phyloP scores from a whole-genome alignment of 2,797 vertebrate genomes.

The Synaphobranchus kaupii region DNA sequence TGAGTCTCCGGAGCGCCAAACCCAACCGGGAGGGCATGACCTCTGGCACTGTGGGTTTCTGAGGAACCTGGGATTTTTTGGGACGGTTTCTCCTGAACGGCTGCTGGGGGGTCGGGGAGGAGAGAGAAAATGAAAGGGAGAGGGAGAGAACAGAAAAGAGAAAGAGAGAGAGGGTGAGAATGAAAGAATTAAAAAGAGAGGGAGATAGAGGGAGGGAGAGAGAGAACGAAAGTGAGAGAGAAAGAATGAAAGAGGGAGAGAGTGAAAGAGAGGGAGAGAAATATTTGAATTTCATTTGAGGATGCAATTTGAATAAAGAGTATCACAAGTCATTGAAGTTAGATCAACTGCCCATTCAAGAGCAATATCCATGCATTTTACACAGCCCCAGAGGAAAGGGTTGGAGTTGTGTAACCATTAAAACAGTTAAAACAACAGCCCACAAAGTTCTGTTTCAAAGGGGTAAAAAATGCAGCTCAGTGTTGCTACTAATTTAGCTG shows the following conservation, averaged over 20 bases:
- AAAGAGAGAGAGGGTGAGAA: not conserved
- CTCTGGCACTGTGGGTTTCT: not conserved
- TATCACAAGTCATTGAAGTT: not conserved
- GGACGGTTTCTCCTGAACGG: slow-evolving; percentile 21
- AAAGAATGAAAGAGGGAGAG: not conserved
- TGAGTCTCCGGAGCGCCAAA: slow-evolving; percentile 6
- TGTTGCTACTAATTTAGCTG: not conserved
- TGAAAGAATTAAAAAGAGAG: not conserved
- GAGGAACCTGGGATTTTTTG: not conserved
- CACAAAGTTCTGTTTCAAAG: not conserved
- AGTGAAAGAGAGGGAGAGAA: not conserved
- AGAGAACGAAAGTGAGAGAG: not conserved
- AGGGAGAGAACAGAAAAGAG: not conserved
- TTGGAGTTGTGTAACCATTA: not conserved
- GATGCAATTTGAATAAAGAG: not conserved
- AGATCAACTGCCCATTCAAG: not conserved
- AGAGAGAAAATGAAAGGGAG: not conserved
- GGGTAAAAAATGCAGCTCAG: not conserved
- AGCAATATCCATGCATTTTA: not conserved
- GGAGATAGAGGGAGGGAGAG: not conserved
- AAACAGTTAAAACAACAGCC: not conserved
- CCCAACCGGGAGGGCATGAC: not conserved
- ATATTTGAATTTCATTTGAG: not conserved
- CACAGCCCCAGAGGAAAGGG: not conserved
- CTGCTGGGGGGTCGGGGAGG: not conserved